Evolutionary conservation across 2,113 vertebrate species (phyloP), one percentile per base, ranked within the genome.

Genomic region (Podarcis raffonei): DNA sequence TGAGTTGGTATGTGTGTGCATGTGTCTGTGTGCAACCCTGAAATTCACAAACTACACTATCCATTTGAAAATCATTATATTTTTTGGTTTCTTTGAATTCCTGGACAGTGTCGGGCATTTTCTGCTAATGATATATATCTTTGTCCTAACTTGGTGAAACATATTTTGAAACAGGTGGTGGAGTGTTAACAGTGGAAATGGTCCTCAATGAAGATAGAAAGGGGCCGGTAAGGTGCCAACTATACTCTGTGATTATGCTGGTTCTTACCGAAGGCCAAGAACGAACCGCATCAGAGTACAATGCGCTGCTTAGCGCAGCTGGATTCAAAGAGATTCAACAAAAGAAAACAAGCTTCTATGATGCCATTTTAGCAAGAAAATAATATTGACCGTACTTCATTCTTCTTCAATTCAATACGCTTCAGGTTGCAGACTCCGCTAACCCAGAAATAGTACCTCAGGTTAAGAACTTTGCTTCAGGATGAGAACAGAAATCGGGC

Each of bases 231-330:
- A 96, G 94, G 3, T 94, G 95, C 0, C 97, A 98, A 13, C 96
- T 98, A 2, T 97, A 95, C 90, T 98, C 97, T 0, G 94, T 99
- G 25, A 98, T 98, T 90, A 98, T 98, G 98, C 94, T 99, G 89
- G 95, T 98, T 1, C 98, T 98, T 97, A 98, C 98, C 0, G 97
- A 98, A 93, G 98, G 98, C 8, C 96, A 93, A 18, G 98, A 98
- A 93, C 71, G 97, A 75, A 98, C 95, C 11, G 90, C 92, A 37
- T 86, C 93, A 6, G 96, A 98, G 90, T 98, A 98, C 94, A 83
- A 42, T 1, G 86, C 76, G 2, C 97, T 99, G 27, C 94, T 98
- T 2, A 25, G 87, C 1, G 81, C 94, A 1, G 97, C 98, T 0
- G 98, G 98, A 69, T 99, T 99, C 92, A 83, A 77, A 30, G 69